Base-by-base conservation (phyloP, 1,140 invertebrate species). In the Tetranychus cinnabarinus region DNA sequence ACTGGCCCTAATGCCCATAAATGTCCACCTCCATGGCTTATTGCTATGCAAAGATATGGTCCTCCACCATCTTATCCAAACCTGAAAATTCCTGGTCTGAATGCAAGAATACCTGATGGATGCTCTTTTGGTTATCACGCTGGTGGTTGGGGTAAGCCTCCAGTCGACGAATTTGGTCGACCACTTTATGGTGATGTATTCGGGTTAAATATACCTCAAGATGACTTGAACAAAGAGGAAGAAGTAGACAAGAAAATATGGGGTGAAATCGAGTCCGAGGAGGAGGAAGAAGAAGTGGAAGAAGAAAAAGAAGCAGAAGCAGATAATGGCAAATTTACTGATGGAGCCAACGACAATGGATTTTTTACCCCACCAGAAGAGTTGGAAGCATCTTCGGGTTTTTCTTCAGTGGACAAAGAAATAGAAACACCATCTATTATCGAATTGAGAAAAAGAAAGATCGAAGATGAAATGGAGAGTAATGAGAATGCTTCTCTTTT, bases 161-260 rank as follows among this genome's bases (percentile, higher is more conserved):
- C 96, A 1, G 96, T 99, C 0, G 96, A 99, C 76, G 93, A 98
- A 74, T 84, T 82, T 65, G 95, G 96, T 23, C 85, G 92, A 72
- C 96, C 96, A 0, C 74, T 99, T 0, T 99, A 99, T 73, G 96
- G 96, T 8, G 96, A 99, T 76, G 96, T 99, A 0, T 99, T 99
- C 72, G 95, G 93, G 48, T 66, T 67, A 10, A 64, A 58, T 31
- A 56, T 57, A 34, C 23, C 65, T 33, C 56, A 62, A 7, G 56
- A 64, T 58, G 59, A 66, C 37, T 23, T 15, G n/a, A 62, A 56
- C 1, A 8, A 7, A 23, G n/a, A 34, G 54, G 86, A 89, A 65
- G 85, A 90, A 63, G 81, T 97, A 33, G 92, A 97, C 67, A 80
- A 84, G 52, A 84, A 84, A 33, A 79, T 87, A 67, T 99, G 96